Conservation (phyloP, 2,888 invertebrate species). For the Cheilosia soror region DNA sequence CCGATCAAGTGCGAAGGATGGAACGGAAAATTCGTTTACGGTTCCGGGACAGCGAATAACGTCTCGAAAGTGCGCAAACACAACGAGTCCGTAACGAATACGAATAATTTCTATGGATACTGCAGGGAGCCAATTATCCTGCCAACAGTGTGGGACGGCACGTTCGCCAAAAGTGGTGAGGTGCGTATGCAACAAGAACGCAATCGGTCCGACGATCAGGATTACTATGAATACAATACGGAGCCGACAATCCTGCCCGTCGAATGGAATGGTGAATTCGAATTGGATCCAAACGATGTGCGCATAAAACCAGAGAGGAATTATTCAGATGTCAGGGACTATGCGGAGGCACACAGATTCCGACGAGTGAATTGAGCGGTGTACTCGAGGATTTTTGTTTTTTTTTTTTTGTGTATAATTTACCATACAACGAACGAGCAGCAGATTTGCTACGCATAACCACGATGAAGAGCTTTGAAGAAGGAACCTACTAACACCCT, state of each 20-base stretch:
- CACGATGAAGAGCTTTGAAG: slow-evolving; percentile 18
- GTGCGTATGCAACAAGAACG: slow-evolving; percentile 80
- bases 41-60: slow-evolving; percentile 80
- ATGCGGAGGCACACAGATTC: slow-evolving; percentile 81
- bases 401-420: neutral
- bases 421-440: slow-evolving; percentile 44
- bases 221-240: slow-evolving; percentile 80
- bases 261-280: slow-evolving; percentile 82
- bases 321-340: slow-evolving; percentile 82
- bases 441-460: slow-evolving; percentile 13
- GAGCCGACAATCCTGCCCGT: slow-evolving; percentile 81
- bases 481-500: slow-evolving; percentile 44
- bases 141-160: slow-evolving; percentile 83
- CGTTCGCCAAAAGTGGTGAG: slow-evolving; percentile 81
- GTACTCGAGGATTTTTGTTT: slow-evolving; percentile 10
- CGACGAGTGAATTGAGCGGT: slow-evolving; percentile 77
- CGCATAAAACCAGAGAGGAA: slow-evolving; percentile 82
- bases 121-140: slow-evolving; percentile 80
- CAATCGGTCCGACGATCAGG: slow-evolving; percentile 82
- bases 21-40: slow-evolving; percentile 82
- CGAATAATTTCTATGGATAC: slow-evolving; percentile 82
- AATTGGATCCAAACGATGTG: slow-evolving; percentile 81
- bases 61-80: slow-evolving; percentile 82
- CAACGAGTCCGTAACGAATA: slow-evolving; percentile 81
- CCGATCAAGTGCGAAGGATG: slow-evolving; percentile 84